These are phyloP conservation scores for Spermophilus dauricus DNA, from an alignment of 2,113 vertebrate species.

Conservation along the genomic window DNA sequence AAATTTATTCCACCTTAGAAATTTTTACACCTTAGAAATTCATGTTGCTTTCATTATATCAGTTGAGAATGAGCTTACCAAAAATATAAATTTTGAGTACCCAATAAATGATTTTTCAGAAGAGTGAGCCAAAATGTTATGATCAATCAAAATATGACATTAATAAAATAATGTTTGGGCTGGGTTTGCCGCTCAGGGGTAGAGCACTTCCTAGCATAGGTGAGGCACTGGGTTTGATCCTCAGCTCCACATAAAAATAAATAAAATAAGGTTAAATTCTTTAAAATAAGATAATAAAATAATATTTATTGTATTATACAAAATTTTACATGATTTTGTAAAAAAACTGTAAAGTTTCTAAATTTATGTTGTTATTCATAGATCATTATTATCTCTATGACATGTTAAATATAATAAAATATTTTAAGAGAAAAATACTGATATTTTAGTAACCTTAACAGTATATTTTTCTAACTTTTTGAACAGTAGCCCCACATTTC, in stretches of 20 bases:
- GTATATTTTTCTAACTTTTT: background rate
- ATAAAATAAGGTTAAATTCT: too few species aligned
- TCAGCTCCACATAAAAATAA: too few species aligned
- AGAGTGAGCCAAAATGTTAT: background rate
- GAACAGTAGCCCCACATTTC: background rate
- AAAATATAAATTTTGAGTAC: background rate
- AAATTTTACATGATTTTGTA: background rate
- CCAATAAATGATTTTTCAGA: constrained; percentile 40
- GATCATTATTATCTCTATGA: background rate
- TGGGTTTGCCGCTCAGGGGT: too few species aligned
- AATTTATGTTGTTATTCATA: background rate
- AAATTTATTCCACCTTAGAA: constrained; percentile 18
- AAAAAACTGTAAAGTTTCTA: background rate
- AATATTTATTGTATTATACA: background rate
- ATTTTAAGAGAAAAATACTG: background rate
- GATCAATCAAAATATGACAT: background rate
- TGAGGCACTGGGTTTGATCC: too few species aligned
- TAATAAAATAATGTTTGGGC: background rate
- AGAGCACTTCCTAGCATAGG: too few species aligned
- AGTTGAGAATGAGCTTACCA: background rate
- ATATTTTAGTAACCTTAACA: constrained; percentile 10
- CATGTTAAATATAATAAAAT: constrained; percentile 7
- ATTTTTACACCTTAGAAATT: background rate
- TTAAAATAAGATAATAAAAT: too few species aligned
- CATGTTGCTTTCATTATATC: background rate